Conservation (phyloP, 2,113 vertebrate species). For the Anoura caudifer region DNA sequence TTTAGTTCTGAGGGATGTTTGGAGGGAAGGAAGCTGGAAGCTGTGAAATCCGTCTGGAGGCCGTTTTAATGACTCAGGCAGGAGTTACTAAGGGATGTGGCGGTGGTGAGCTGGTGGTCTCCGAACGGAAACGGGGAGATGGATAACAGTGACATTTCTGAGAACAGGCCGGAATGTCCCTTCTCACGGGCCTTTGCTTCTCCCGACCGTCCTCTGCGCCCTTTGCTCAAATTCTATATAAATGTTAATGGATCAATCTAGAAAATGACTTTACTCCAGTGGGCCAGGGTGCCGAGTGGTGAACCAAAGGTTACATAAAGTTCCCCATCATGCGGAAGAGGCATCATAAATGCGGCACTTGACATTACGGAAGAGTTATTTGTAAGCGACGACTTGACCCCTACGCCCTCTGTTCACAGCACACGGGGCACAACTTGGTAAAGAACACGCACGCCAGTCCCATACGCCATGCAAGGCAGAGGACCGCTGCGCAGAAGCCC, state of each 20-base stretch:
- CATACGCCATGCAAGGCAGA: background rate
- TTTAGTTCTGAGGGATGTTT: background rate
- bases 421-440: background rate
- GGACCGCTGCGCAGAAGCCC: rapidly evolving
- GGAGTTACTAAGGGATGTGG: background rate
- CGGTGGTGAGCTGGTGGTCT: rapidly evolving
- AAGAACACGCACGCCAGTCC: background rate
- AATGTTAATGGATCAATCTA: conserved; percentile 56
- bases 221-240: conserved; percentile 31
- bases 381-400: background rate
- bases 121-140: background rate
- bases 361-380: background rate
- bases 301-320: conserved; percentile 46
- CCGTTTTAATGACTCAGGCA: background rate
- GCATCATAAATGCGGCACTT: background rate
- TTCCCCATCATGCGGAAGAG: background rate
- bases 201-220: background rate
- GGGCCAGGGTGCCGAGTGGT: background rate
- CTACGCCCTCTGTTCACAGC: background rate
- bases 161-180: background rate
- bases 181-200: background rate
- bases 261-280: background rate
- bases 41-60: background rate
- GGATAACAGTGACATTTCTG: background rate
- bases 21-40: background rate